phyloP scores from a whole-genome alignment of 2,113 vertebrate species.

The Ictalurus punctatus region DNA sequence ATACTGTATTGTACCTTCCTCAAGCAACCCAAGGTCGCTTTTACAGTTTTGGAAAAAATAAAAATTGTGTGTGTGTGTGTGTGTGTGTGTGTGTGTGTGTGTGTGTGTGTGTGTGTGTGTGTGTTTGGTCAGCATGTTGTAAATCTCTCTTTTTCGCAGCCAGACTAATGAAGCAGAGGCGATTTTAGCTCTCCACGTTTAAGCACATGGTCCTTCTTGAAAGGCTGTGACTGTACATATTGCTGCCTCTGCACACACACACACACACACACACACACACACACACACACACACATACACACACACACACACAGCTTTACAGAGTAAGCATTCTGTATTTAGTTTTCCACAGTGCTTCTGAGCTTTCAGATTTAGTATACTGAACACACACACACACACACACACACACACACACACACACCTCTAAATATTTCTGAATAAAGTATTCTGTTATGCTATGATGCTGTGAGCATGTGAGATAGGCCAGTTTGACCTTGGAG shows the following conservation, averaged over 20 bases:
- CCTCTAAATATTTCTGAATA: not conserved
- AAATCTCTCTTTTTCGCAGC: not conserved
- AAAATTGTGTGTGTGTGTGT: not conserved
- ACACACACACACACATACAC: not conserved
- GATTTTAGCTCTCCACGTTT: not conserved
- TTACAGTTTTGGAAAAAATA: not conserved
- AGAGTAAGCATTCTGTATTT: not conserved
- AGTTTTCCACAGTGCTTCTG: not conserved
- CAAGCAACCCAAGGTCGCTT: not conserved
- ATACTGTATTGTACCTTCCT: not conserved
- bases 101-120: not conserved
- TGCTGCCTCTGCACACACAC: not conserved
- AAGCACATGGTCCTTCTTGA: not conserved
- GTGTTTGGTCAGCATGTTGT: not conserved
- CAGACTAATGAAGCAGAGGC: not conserved
- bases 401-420: not conserved
- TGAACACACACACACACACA: not conserved
- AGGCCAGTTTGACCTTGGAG: conserved; percentile 14
- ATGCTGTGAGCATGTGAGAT: not conserved
- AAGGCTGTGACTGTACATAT: not conserved
- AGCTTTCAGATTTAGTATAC: not conserved
- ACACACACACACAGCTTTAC: not conserved
- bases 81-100: too few relatives aligned
- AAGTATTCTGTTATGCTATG: not conserved
- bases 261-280: not conserved